These are phyloP conservation scores for Galleria mellonella DNA, from an alignment of 1,140 invertebrate species.

Conservation along the genomic window DNA sequence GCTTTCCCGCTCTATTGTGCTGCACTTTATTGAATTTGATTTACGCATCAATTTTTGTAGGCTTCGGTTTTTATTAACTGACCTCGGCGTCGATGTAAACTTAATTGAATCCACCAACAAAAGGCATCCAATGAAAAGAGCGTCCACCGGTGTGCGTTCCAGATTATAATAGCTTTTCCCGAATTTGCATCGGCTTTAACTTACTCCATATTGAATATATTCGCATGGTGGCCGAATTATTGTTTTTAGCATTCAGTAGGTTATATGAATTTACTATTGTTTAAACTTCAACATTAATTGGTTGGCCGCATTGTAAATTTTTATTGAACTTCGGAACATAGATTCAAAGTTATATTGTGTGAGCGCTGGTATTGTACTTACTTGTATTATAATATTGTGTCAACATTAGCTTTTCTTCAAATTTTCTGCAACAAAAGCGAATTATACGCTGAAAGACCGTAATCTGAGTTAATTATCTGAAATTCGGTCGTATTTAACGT, in stretches of 20 bases:
- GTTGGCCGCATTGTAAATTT: too few species aligned
- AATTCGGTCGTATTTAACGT: slow-evolving; percentile 66
- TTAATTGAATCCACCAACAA: slow-evolving; percentile 73
- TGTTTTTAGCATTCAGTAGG: slow-evolving; percentile 23
- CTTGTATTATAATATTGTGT: background rate
- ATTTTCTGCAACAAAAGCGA: slow-evolving; percentile 54
- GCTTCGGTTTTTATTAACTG: slow-evolving; percentile 73
- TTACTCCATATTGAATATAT: slow-evolving; percentile 61
- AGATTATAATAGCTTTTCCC: slow-evolving; percentile 72
- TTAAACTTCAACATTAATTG: too few species aligned
- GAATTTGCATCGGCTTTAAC: slow-evolving; percentile 69
- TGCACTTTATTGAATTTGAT: slow-evolving; percentile 71
- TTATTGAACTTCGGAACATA: too few species aligned
- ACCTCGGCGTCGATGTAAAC: slow-evolving; percentile 71
- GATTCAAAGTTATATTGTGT: background rate
- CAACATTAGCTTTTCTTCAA: slow-evolving; percentile 31
- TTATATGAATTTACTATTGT: slow-evolving; percentile 1
- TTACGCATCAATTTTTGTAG: slow-evolving; percentile 71
- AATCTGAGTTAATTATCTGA: slow-evolving; percentile 70
- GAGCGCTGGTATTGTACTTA: background rate
- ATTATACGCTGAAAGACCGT: slow-evolving; percentile 52
- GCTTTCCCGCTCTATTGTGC: slow-evolving; percentile 51
- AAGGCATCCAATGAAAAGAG: slow-evolving; percentile 70
- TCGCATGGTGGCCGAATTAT: slow-evolving; percentile 57
- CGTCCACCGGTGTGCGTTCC: slow-evolving; percentile 68